phyloP scores from a whole-genome alignment of 2,888 invertebrate genomes.

The Lathronympha strigana region DNA sequence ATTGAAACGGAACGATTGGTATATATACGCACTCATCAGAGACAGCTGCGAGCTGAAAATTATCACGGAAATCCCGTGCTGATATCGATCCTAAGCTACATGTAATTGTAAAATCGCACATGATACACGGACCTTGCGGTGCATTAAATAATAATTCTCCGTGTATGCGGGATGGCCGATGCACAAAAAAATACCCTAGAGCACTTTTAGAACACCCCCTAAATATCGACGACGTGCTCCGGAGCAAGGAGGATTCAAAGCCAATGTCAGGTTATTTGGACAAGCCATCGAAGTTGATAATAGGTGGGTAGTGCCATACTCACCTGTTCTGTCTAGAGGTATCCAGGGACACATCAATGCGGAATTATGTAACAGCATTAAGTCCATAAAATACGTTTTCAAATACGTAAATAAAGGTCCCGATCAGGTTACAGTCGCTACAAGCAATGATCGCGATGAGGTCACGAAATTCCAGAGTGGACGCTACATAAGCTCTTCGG shows the following conservation, averaged over 20 bases:
- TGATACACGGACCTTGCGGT: too few species aligned
- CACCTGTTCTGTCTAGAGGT: neutral
- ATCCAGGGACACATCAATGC: neutral
- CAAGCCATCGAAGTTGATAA: slow-evolving; percentile 43
- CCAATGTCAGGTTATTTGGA: too few species aligned
- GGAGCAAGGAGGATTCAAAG: slow-evolving; percentile 44
- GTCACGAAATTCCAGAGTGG: neutral
- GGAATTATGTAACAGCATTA: neutral
- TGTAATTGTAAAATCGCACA: too few species aligned
- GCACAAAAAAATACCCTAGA: too few species aligned
- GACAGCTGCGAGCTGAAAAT: too few species aligned
- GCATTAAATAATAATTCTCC: too few species aligned
- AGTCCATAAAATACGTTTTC: neutral
- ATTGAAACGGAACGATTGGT: too few species aligned
- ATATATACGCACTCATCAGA: too few species aligned
- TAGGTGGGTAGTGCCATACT: neutral
- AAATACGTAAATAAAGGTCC: neutral
- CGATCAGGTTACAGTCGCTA: neutral
- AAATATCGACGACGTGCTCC: slow-evolving; percentile 44
- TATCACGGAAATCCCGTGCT: too few species aligned
- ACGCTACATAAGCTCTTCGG: neutral
- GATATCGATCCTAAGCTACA: too few species aligned
- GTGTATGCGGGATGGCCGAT: too few species aligned
- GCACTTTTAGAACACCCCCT: slow-evolving; percentile 39
- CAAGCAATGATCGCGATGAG: neutral